Conservation (phyloP, 2,888 invertebrate species). For the Coelinius sp. region DNA sequence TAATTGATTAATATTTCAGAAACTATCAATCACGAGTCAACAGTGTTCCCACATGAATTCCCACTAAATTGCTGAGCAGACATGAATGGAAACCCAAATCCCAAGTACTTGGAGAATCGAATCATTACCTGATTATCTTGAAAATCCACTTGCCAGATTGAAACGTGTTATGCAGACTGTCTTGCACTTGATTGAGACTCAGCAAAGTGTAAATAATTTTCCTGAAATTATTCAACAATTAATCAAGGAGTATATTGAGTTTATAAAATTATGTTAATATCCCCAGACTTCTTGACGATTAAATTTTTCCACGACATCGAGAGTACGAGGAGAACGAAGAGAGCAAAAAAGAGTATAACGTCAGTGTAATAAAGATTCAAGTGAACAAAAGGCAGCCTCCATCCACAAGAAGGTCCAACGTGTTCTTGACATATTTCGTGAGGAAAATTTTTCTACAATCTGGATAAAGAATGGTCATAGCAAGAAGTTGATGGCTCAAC, state of each 20-base stretch:
- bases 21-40: background rate
- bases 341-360: constrained; percentile 17
- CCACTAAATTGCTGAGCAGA: background rate
- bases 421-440: constrained; percentile 44
- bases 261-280: background rate
- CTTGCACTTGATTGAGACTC: background rate
- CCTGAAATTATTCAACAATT: background rate
- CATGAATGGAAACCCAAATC: background rate
- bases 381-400: constrained; percentile 8
- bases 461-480: constrained; percentile 45
- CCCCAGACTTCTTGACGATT: background rate
- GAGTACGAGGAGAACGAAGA: constrained; percentile 32
- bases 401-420: constrained; percentile 30
- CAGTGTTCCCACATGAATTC: background rate
- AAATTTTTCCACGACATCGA: background rate
- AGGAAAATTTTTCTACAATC: constrained; percentile 39
- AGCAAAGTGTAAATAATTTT: background rate
- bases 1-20: background rate
- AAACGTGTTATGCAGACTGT: background rate
- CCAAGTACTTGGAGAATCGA: background rate
- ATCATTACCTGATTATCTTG: background rate
- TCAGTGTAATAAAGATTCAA: constrained; percentile 33
- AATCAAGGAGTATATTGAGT: background rate
- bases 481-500: constrained; percentile 44
- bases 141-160: background rate